Base-by-base conservation (phyloP, 2,888 invertebrate species). In the Listrodromus nycthemerus region DNA sequence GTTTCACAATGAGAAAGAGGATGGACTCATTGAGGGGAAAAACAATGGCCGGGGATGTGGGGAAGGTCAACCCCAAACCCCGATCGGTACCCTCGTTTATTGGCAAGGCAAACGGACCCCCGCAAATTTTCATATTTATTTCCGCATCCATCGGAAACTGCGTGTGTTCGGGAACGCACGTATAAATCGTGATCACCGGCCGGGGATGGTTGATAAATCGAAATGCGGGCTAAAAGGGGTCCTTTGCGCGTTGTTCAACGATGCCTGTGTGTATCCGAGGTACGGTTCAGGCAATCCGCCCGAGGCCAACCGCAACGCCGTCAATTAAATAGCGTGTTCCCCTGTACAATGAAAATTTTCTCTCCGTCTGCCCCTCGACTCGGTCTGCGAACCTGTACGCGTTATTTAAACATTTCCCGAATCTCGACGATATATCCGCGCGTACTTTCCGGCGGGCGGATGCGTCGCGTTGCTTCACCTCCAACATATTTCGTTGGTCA, bases 71-170 rank as follows among this genome's bases (percentile, higher is more conserved):
- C 75, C 75, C 63, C 13, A 10, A 13, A 1, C 41, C 16, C 13
- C 16, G 0, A 4, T 3, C 16, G 41, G 3, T 3, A 13, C 16
- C 16, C 52, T 33, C 83, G 83, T 83, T 83, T 66, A 83, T 83
- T 80, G 80, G 80, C 76, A 76, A 76, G 73, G n/a, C 21, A 61
- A 52, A 65, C 69, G 65, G 67, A 76, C 79, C 63, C 41, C 50
- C 81, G 79, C n/a, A n/a, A 70, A 82, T 89, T 88, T 87, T 87
- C 74, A 84, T 88, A 86, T 87, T 85, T 88, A 85, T 86, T 88
- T 86, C 80, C 82, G 66, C 74, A 86, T 85, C 66, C 71, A 75
- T 71, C 74, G 75, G 80, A 73, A 74, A 55, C 45, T 78, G 70
- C 80, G 50, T 73, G 67, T 76, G 61, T 61, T 37, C 79, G 45